These are phyloP conservation scores for Cygnus olor DNA, from an alignment of 2,797 vertebrate genomes.

Conservation along the genomic window DNA sequence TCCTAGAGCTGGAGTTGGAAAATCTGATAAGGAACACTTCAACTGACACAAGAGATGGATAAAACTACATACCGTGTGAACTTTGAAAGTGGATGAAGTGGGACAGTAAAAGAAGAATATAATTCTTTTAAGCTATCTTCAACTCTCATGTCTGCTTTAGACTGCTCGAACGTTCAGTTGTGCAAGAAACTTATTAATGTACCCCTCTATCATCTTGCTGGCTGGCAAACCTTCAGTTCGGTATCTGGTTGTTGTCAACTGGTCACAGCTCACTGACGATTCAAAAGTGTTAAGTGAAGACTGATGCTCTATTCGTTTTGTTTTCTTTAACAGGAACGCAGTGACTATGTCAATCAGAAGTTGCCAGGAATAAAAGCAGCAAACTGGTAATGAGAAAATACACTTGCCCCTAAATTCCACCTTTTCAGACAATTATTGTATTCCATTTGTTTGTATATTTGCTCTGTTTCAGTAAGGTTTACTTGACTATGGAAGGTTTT, in stretches of 20 bases:
- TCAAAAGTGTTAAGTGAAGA: constrained; percentile 7
- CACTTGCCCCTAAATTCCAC: not conserved
- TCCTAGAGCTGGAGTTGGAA: not conserved
- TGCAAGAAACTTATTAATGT: not conserved
- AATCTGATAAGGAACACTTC: not conserved
- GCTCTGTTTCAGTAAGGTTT: not conserved
- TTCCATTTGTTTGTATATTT: not conserved
- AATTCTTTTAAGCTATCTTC: not conserved
- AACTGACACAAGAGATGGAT: not conserved
- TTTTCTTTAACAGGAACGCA: constrained; percentile 27
- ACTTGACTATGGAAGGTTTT: not conserved
- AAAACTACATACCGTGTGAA: not conserved
- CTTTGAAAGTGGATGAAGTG: not conserved
- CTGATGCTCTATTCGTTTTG: not conserved
- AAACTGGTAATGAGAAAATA: constrained; percentile 41
- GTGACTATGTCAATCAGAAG: constrained; percentile 44
- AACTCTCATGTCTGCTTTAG: not conserved
- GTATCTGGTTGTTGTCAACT: constrained; percentile 32
- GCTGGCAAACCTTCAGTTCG: constrained; percentile 30
- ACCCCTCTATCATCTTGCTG: not conserved
- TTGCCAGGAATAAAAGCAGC: constrained; percentile 44
- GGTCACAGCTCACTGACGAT: constrained; percentile 39
- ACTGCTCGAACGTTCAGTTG: constrained; percentile 27
- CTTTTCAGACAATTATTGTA: not conserved
- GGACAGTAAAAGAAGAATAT: not conserved